These are phyloP conservation scores for Oncorhynchus gorbuscha DNA, from an alignment of 2,113 vertebrate species.

Conservation along the genomic window DNA sequence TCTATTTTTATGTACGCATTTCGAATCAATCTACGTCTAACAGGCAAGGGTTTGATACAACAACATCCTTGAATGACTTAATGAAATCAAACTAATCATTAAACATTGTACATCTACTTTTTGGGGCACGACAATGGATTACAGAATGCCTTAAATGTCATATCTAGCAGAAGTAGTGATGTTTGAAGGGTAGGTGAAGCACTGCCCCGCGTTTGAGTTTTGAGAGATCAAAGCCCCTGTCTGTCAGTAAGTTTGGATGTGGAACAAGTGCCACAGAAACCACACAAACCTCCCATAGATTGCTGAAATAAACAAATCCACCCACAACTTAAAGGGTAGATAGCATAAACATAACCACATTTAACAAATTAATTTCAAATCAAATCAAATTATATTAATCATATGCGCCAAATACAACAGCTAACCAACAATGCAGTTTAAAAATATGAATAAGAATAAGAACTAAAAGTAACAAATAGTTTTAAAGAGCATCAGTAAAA, in stretches of 20 bases:
- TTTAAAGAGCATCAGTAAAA: too few relatives aligned
- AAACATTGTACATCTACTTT: too few relatives aligned
- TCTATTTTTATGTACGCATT: not conserved
- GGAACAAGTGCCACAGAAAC: not conserved
- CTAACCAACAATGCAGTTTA: too few relatives aligned
- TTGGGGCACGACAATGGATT: not conserved
- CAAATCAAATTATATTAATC: too few relatives aligned
- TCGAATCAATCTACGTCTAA: not conserved
- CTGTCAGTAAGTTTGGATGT: constrained; percentile 1
- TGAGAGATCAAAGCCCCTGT: not conserved
- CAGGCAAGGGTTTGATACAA: not conserved
- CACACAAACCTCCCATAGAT: not conserved
- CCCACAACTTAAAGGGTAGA: not conserved
- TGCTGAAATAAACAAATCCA: not conserved
- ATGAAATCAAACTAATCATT: not conserved
- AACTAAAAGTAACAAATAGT: too few relatives aligned
- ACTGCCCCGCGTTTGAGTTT: not conserved
- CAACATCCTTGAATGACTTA: not conserved
- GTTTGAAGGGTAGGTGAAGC: not conserved
- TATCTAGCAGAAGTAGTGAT: not conserved
- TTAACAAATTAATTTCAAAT: too few relatives aligned
- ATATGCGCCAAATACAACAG: too few relatives aligned
- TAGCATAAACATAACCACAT: too few relatives aligned
- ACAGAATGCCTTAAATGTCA: not conserved
- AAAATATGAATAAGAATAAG: too few relatives aligned